Evolutionary conservation across 2,888 invertebrate genomes (phyloP).

Genomic region (Drosophila anomalata): DNA sequence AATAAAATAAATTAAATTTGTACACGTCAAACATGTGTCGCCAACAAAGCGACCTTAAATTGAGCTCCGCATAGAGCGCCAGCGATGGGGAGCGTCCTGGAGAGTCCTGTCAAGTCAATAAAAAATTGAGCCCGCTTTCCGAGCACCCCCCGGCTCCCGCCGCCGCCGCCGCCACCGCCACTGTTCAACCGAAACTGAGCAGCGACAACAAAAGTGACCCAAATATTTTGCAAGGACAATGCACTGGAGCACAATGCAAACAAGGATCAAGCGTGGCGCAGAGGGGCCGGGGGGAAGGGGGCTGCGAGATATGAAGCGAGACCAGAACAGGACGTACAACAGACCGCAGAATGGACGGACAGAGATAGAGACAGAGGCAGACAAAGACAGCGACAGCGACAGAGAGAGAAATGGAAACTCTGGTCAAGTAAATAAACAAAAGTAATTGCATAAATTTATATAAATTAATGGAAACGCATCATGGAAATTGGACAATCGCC

Average conservation of each 20-base stretch:
- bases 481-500: constrained; percentile 58
- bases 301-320: constrained; percentile 31
- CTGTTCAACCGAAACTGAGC: constrained; percentile 64
- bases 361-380: not conserved
- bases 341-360: constrained; percentile 45
- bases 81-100: constrained; percentile 17
- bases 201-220: constrained; percentile 77
- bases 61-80: constrained; percentile 49
- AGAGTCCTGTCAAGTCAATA: constrained; percentile 73
- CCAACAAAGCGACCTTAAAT: constrained; percentile 74
- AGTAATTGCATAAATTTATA: constrained; percentile 79
- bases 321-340: constrained; percentile 37
- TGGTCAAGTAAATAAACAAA: constrained; percentile 76
- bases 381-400: not conserved
- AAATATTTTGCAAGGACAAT: constrained; percentile 78
- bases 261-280: constrained; percentile 23
- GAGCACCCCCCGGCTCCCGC: not conserved
- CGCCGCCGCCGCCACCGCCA: not conserved
- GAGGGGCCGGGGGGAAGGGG: constrained; percentile 8
- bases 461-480: constrained; percentile 76
- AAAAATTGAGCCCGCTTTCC: constrained; percentile 61
- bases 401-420: constrained; percentile 9
- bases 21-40: constrained; percentile 80
- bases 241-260: constrained; percentile 72
- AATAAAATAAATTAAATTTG: constrained; percentile 80